A percentile compares a stretch with the other conserved stretches of the same genome.
These are phyloP conservation scores for Odobenus rosmarus DNA, from an alignment of 2,113 vertebrate species.

Conservation along the genomic window DNA sequence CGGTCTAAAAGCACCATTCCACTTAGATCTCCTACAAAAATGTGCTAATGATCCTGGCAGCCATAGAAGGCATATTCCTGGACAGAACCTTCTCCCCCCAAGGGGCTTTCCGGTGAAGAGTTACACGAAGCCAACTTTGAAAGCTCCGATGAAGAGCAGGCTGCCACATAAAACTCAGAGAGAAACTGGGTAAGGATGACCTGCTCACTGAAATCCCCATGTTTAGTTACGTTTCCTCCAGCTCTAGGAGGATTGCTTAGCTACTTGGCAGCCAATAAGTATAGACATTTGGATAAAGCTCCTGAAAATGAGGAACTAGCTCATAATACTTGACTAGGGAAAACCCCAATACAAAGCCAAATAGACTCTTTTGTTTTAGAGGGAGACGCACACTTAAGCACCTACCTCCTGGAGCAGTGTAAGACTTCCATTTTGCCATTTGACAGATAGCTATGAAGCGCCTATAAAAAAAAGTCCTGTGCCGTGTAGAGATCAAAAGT, in stretches of 20 bases:
- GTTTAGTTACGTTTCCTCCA: slow-evolving; percentile 55
- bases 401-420: not conserved
- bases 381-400: not conserved
- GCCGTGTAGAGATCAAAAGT: not conserved
- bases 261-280: slow-evolving; percentile 44
- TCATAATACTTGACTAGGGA: slow-evolving; percentile 46
- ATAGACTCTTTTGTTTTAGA: slow-evolving; percentile 33
- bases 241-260: not conserved
- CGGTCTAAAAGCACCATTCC: not conserved
- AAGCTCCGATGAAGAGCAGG: not conserved
- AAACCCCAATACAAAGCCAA: not conserved
- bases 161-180: not conserved
- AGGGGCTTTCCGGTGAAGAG: slow-evolving; percentile 27
- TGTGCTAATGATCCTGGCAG: not conserved
- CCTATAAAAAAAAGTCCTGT: not conserved
- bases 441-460: slow-evolving; percentile 13
- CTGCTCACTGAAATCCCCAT: not conserved
- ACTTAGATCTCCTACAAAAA: not conserved
- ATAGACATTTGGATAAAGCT: slow-evolving; percentile 70
- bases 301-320: slow-evolving; percentile 56
- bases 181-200: not conserved
- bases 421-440: not conserved
- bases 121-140: slow-evolving; percentile 1
- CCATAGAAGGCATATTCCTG: not conserved
- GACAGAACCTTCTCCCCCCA: not conserved